phyloP scores from a whole-genome alignment of 2,797 vertebrate species.

The Leptoclinus maculatus region DNA sequence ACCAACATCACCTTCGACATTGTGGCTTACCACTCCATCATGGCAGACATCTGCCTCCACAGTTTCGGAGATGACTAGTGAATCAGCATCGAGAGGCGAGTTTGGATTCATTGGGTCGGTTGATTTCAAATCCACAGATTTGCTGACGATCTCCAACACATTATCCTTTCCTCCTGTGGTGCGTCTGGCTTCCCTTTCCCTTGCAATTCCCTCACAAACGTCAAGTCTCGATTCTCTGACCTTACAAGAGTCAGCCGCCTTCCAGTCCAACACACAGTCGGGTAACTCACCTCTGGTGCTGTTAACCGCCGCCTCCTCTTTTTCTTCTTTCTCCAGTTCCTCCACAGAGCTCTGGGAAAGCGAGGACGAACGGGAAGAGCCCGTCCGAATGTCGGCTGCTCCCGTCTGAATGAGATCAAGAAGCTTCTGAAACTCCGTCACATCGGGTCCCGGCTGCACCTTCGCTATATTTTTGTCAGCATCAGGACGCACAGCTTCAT shows the following conservation, averaged over 20 bases:
- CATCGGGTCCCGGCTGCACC: conserved; percentile 28
- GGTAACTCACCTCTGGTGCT: conserved; percentile 68
- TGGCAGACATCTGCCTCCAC: conserved; percentile 14
- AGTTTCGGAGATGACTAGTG: conserved; percentile 6
- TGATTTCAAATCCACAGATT: conserved; percentile 28
- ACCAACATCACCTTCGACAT: not conserved
- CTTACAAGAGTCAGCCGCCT: conserved; percentile 36
- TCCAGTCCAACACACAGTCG: conserved; percentile 80
- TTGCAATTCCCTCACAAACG: conserved; percentile 14
- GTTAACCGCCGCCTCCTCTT: conserved; percentile 22
- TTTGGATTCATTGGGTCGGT: not conserved
- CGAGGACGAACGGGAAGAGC: conserved; percentile 37
- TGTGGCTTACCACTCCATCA: not conserved
- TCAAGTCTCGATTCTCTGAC: not conserved
- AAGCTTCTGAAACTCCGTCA: conserved; percentile 79
- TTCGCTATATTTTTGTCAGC: conserved; percentile 11
- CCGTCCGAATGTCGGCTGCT: conserved; percentile 11
- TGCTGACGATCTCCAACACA: not conserved
- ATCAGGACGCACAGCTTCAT: conserved; percentile 68
- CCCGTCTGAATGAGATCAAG: conserved; percentile 81
- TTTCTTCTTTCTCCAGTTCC: conserved; percentile 27
- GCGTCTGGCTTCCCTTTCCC: conserved; percentile 3
- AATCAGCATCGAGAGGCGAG: conserved; percentile 14
- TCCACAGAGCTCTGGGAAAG: conserved; percentile 43
- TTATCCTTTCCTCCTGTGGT: not conserved